Base-by-base conservation (phyloP, 2,888 invertebrate species). In the Scaptomyza reducta region DNA sequence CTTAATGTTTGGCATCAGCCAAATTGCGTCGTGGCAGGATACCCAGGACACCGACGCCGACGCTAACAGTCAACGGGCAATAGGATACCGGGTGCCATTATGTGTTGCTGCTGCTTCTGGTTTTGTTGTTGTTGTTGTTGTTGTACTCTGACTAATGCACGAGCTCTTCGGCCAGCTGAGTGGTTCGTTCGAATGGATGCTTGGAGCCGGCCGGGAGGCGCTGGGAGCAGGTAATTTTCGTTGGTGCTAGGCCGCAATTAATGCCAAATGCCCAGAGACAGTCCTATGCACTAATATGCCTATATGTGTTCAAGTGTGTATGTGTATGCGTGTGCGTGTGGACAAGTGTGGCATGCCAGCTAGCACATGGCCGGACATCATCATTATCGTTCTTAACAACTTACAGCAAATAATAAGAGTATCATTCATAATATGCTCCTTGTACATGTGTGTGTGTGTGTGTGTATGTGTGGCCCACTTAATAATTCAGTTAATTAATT, bases 401-500 rank as follows among this genome's bases (percentile, higher is more conserved):
- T 87, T 75, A 67, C 83, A 69, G 83, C 86, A 79, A 65, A 86
- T 79, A 81, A 81, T 81, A 79, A 79, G 80, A 77, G 66, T 87
- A 87, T 87, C 79, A 85, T 78, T 81, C 78, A 79, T 77, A 88
- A 86, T 82, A 82, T 75, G 65, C 63, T 40, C 29, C 41, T 7
- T 58, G 33, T 13, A 40, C 38, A 40, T 57, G 44, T 49, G 16
- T 46, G 33, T 40, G n/a, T 14, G 27, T 38, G 9, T 18, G 22
- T 2, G 56, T 42, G 31, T 47, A 44, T 51, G 42, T 41, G 16
- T 60, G 50, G 33, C 56, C 56, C 55, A 75, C 79, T 83, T 73
- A 80, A 88, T 83, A 88, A 86, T 83, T 88, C 71, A 88, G 84
- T 88, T 83, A 80, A 83, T 83, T 83, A 83, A 83, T 88, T 83